phyloP scores from a whole-genome alignment of 64 coral and sea anemone genomes.

The Porites australiensis region DNA sequence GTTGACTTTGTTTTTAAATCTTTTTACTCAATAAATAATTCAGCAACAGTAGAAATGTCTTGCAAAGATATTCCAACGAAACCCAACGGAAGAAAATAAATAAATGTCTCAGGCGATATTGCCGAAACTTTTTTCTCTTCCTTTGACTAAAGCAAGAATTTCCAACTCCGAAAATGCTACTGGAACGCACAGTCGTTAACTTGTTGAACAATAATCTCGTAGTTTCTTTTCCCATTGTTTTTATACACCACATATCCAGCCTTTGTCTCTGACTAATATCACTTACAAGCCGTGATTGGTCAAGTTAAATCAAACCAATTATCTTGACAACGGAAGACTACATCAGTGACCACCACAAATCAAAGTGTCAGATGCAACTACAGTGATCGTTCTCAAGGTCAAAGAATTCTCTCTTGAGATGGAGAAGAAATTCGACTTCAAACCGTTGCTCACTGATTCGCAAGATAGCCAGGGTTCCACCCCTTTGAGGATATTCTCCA shows the following conservation, averaged over 20 bases:
- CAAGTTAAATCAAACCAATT: not conserved
- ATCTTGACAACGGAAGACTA: constrained; percentile 23
- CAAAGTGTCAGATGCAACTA: not conserved
- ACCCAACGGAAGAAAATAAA: not conserved
- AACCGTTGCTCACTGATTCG: not conserved
- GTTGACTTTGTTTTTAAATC: not conserved
- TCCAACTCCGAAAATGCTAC: too few species aligned
- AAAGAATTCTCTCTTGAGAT: not conserved
- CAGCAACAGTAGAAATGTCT: not conserved
- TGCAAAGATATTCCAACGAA: not conserved
- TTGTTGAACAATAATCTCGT: not conserved
- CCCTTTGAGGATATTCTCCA: constrained; percentile 11
- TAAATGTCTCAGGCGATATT: not conserved
- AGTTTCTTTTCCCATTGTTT: too few species aligned
- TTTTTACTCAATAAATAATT: constrained; percentile 17
- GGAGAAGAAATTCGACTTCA: not conserved
- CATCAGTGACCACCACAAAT: too few species aligned
- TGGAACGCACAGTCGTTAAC: not conserved
- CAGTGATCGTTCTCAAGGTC: not conserved
- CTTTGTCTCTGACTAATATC: not conserved
- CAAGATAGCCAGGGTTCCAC: not conserved
- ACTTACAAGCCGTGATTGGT: not conserved
- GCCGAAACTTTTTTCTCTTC: too few species aligned
- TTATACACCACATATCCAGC: constrained; percentile 5
- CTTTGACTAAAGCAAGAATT: too few species aligned